Conservation (phyloP, 2,113 vertebrate species). For the Mesitornis unicolor region DNA sequence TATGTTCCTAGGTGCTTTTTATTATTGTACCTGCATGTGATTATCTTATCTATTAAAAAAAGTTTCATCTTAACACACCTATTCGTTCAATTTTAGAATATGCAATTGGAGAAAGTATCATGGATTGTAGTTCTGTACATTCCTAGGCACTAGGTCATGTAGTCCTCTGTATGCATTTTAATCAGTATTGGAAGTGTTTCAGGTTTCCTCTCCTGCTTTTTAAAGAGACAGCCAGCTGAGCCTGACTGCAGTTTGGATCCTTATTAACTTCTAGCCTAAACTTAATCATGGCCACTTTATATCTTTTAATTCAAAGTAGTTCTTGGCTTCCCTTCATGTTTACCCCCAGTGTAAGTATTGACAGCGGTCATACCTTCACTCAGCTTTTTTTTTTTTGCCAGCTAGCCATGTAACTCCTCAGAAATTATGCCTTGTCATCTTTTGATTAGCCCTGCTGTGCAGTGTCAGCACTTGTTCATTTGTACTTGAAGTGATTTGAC, state of each 20-base stretch:
- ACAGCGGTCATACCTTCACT: not conserved
- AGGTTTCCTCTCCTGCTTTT: not conserved
- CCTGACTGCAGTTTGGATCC: not conserved
- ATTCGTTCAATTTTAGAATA: too few relatives aligned
- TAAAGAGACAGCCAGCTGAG: not conserved
- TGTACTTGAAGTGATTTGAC: not conserved
- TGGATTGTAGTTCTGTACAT: rapidly evolving
- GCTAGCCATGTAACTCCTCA: not conserved
- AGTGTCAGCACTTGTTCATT: not conserved
- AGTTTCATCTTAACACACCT: too few relatives aligned
- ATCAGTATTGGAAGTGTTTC: not conserved
- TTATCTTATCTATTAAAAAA: not conserved
- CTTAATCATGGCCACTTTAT: not conserved
- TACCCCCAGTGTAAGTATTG: not conserved
- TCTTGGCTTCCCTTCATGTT: not conserved
- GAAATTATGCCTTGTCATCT: not conserved
- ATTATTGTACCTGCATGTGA: not conserved
- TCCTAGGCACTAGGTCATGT: not conserved
- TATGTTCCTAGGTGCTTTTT: rapidly evolving
- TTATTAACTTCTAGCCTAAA: not conserved
- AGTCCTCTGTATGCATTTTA: not conserved
- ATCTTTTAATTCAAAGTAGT: not conserved
- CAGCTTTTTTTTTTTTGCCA: not conserved
- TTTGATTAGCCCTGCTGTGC: not conserved
- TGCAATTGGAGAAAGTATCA: not conserved